Percentiles rank a stretch among this genome's conserved stretches.
Conservation (phyloP, 2,797 vertebrate species). For the Hyperoplus immaculatus region DNA sequence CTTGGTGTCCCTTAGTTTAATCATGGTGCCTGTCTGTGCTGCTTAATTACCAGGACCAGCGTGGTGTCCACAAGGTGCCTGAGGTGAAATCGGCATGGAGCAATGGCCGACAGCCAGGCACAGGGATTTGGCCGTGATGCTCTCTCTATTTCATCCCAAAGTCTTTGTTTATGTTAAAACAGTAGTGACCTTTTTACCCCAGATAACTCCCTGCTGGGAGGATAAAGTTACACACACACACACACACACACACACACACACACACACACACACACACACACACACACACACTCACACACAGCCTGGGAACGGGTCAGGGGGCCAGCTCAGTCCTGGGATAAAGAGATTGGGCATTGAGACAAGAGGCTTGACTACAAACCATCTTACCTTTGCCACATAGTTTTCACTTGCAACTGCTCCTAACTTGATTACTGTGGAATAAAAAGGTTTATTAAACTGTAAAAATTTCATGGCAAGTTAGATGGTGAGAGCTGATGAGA, state of each 20-base stretch:
- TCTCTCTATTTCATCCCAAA: constrained; percentile 79
- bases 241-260: constrained; percentile 62
- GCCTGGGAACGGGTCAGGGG: constrained; percentile 72
- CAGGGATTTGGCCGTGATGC: constrained; percentile 70
- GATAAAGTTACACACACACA: constrained; percentile 70
- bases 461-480: background rate
- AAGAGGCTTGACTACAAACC: constrained; percentile 74
- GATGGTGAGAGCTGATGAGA: background rate
- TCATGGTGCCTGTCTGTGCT: constrained; percentile 64
- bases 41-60: constrained; percentile 80
- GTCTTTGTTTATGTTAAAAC: constrained; percentile 86
- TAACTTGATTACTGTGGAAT: constrained; percentile 32
- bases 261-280: constrained; percentile 21
- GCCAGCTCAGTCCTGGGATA: constrained; percentile 75
- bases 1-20: constrained; percentile 61
- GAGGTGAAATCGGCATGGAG: constrained; percentile 66
- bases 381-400: constrained; percentile 64
- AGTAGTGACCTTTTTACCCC: constrained; percentile 80
- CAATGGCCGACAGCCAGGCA: constrained; percentile 68
- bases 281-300: constrained; percentile 59
- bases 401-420: constrained; percentile 59
- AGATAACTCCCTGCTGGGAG: constrained; percentile 81
- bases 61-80: constrained; percentile 68
- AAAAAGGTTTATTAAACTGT: constrained; percentile 1
- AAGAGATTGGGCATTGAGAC: constrained; percentile 76